Evolutionary conservation across 1,140 invertebrate genomes (phyloP).

Genomic region (Drosophila azteca): DNA sequence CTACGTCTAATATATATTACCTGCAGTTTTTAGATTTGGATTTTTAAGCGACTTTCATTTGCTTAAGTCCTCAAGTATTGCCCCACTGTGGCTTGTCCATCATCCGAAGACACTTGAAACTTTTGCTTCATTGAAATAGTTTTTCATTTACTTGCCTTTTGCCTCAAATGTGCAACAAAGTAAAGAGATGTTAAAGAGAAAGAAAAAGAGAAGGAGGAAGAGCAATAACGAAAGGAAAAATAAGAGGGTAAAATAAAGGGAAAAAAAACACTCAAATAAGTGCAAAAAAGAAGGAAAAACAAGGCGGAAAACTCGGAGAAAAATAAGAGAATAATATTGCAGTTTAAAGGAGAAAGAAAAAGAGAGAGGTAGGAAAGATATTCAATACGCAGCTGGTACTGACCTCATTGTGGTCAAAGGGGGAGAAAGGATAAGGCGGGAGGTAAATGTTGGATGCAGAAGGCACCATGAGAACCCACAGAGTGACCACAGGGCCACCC

Average conservation of each 20-base stretch:
- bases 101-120: slow-evolving; percentile 59
- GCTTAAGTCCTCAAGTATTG: too few relatives aligned
- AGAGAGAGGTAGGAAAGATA: neutral
- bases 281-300: neutral
- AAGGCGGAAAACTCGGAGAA: too few relatives aligned
- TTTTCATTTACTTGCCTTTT: slow-evolving; percentile 70
- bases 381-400: slow-evolving; percentile 6
- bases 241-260: neutral
- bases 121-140: slow-evolving; percentile 79
- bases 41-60: neutral
- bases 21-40: neutral
- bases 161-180: slow-evolving; percentile 62
- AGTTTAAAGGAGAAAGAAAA: neutral
- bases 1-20: too few relatives aligned
- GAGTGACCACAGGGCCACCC: too few relatives aligned
- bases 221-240: slow-evolving; percentile 3
- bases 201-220: neutral
- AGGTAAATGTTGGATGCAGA: too few relatives aligned
- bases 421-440: too few relatives aligned
- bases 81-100: slow-evolving; percentile 36
- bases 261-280: neutral
- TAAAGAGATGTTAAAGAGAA: neutral
- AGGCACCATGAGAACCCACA: slow-evolving; percentile 9
- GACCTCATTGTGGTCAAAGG: slow-evolving; percentile 42
- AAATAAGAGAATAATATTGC: too few relatives aligned